A percentile compares a stretch with the other conserved stretches of the same genome.
Conservation (phyloP, 2,797 vertebrate species). For the Rhabdomys pumilio region DNA sequence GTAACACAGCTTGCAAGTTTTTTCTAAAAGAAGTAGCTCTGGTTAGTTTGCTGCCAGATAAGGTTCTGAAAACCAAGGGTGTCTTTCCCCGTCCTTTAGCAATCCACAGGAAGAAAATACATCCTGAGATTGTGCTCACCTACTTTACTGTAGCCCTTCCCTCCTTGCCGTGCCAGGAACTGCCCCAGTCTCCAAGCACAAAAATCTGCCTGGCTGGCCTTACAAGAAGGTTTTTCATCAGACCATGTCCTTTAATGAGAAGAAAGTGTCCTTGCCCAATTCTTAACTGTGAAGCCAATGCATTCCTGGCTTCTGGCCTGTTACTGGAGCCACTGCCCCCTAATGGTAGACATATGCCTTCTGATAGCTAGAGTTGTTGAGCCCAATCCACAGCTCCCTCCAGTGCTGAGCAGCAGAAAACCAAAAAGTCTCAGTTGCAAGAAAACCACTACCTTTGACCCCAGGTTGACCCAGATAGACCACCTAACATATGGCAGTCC, state of each 20-base stretch:
- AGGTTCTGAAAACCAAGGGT: background rate
- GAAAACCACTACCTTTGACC: background rate
- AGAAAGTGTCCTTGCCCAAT: slow-evolving; percentile 32
- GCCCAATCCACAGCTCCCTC: background rate
- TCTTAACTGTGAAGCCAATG: slow-evolving; percentile 16
- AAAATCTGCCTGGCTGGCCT: background rate
- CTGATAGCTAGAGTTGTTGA: background rate
- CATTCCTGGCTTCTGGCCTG: slow-evolving; percentile 2
- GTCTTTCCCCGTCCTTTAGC: background rate
- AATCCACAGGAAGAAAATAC: background rate
- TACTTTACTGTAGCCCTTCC: background rate
- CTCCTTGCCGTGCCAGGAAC: background rate
- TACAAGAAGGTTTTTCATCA: slow-evolving; percentile 49
- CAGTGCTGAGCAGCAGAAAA: background rate
- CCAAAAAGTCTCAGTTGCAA: background rate
- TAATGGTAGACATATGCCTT: background rate
- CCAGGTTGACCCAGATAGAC: background rate
- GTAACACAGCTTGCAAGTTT: too few relatives aligned
- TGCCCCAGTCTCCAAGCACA: background rate
- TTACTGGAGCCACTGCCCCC: background rate
- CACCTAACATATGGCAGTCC: background rate
- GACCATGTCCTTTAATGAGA: slow-evolving; percentile 34
- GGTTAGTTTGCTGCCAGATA: background rate
- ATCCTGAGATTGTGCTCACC: background rate
- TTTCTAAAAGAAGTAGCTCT: background rate